A percentile compares a stretch with the other conserved stretches of the same genome.
phyloP scores from a whole-genome alignment of 2,113 vertebrate genomes.

The Tilapia sparmanii region DNA sequence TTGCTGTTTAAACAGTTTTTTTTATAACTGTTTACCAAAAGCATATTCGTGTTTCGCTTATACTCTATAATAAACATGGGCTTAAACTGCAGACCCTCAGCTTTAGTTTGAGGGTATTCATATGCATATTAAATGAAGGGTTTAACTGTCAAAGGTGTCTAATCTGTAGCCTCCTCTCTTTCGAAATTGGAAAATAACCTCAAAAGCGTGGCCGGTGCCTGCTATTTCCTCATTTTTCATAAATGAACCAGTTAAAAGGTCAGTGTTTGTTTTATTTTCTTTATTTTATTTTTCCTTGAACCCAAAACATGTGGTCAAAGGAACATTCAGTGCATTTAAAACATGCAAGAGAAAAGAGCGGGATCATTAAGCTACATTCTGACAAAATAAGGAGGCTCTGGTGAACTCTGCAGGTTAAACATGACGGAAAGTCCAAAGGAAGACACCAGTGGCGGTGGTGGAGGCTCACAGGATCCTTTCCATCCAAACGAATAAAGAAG shows the following conservation, averaged over 20 bases:
- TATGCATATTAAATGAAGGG: not conserved
- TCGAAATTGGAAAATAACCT: accelerated
- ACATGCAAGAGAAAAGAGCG: not conserved
- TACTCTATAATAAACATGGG: not conserved
- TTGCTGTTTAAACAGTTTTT: not conserved
- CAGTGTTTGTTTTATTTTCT: not conserved
- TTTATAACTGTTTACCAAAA: not conserved
- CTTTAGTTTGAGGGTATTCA: not conserved
- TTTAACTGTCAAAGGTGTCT: not conserved
- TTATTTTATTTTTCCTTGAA: not conserved
- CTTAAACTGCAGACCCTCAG: not conserved
- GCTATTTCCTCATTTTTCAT: not conserved
- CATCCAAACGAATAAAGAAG: not conserved
- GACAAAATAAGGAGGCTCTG: not conserved
- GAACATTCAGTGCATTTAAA: not conserved
- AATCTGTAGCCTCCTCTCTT: not conserved
- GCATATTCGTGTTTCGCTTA: not conserved
- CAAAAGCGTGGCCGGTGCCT: not conserved
- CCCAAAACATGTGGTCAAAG: not conserved
- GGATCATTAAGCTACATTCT: not conserved
- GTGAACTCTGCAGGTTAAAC: not conserved
- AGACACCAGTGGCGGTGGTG: not conserved
- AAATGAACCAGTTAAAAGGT: not conserved
- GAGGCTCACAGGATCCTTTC: not conserved
- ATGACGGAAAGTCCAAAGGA: not conserved